Percentiles rank a stretch among this genome's conserved stretches.
These are phyloP conservation scores for Dolichomitus sp. DNA, from an alignment of 2,888 invertebrate species.

Conservation along the genomic window DNA sequence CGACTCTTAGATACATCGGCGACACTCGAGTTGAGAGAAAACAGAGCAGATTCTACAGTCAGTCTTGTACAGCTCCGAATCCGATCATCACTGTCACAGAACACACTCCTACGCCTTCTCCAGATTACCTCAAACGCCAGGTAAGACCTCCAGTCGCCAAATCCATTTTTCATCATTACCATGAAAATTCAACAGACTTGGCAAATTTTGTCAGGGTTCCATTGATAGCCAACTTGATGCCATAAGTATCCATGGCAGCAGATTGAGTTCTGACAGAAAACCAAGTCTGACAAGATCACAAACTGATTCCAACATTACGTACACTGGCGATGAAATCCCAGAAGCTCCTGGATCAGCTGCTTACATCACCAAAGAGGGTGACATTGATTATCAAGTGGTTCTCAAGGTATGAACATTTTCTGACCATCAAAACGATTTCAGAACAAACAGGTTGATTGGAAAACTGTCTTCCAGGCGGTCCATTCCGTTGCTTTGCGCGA, in stretches of 20 bases:
- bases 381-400: slow-evolving; percentile 96
- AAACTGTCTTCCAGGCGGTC: slow-evolving; percentile 89
- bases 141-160: slow-evolving; percentile 84
- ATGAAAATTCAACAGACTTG: neutral
- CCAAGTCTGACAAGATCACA: slow-evolving; percentile 94
- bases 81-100: slow-evolving; percentile 99
- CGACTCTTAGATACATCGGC: slow-evolving; percentile 89
- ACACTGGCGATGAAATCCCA: slow-evolving; percentile 94
- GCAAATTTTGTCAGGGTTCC: slow-evolving; percentile 89
- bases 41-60: slow-evolving; percentile 87
- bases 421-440: too few relatives aligned
- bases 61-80: slow-evolving; percentile 91
- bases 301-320: slow-evolving; percentile 97
- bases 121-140: slow-evolving; percentile 94
- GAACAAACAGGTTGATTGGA: slow-evolving; percentile 11
- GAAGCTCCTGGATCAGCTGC: slow-evolving; percentile 96
- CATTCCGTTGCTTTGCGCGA: slow-evolving; percentile 96
- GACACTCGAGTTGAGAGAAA: slow-evolving; percentile 90
- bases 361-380: slow-evolving; percentile 98
- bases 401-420: slow-evolving; percentile 88
- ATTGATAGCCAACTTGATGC: slow-evolving; percentile 94
- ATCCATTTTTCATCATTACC: neutral
- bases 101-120: slow-evolving; percentile 97
- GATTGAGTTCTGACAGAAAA: slow-evolving; percentile 89
- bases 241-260: slow-evolving; percentile 87